Conservation (phyloP, 2,797 vertebrate species). For the Lateolabrax maculatus region DNA sequence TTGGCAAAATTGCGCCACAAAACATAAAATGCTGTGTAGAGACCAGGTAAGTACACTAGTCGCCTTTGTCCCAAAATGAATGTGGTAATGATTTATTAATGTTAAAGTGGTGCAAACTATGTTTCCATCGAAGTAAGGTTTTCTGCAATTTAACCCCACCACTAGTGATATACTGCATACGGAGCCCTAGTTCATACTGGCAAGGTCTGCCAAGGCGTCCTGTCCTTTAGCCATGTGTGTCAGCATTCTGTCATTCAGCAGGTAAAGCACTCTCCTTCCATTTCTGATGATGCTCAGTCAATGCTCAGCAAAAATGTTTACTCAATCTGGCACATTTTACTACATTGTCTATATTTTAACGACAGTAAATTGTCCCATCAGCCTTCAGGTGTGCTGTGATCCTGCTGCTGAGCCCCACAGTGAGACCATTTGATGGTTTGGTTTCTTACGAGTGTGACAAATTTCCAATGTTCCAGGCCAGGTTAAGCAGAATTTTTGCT, state of each 20-base stretch:
- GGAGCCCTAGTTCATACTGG: neutral
- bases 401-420: constrained; percentile 6
- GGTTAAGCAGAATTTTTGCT: constrained; percentile 52
- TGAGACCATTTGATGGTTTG: constrained; percentile 13
- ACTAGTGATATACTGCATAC: neutral
- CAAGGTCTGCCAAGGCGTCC: neutral
- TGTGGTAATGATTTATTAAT: constrained; percentile 5
- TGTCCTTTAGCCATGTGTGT: neutral
- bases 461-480: constrained; percentile 44
- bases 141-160: neutral
- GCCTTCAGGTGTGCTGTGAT: neutral
- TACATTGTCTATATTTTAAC: constrained; percentile 5
- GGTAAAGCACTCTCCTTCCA: neutral
- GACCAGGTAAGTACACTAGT: neutral
- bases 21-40: neutral
- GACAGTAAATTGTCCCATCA: neutral
- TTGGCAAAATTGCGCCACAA: neutral
- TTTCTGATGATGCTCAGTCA: constrained; percentile 2
- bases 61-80: neutral
- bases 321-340: neutral
- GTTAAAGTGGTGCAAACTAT: neutral
- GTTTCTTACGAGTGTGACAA: constrained; percentile 32
- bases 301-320: neutral
- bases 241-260: constrained; percentile 18
- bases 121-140: neutral